Evolutionary conservation across 2,113 vertebrate species (phyloP), one percentile per base, ranked within the genome.

Genomic region (Hypomesus transpacificus): DNA sequence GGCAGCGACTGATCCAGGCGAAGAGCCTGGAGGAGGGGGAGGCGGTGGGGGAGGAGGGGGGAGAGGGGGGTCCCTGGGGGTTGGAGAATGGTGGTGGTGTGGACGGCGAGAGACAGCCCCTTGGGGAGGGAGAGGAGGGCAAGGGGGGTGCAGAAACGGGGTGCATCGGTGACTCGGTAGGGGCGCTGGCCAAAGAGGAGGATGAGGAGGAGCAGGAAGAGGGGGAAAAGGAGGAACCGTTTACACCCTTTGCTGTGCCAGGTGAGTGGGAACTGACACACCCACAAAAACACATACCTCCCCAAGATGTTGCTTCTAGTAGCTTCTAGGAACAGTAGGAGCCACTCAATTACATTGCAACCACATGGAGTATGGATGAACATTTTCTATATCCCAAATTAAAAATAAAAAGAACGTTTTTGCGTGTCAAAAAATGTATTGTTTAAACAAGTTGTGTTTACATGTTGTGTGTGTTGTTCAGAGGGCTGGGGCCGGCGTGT

Each of bases 1-100:
- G 90, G 68, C 92, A 93, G 83, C 89, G 90, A 73, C 82, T 92
- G 81, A 91, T 92, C 58, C 81, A 79, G 8, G 77, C 84, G 65
- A 84, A 75, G 46, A 79, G 82, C 64, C 79, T 72, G 6, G 88
- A 88, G 75, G 87, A 89, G 14, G 86, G 77, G 9, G 78, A 28
- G 0, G 79, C 74, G 14, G 71, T 66, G 21, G 84, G 34, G 46
- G 82, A 79, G 75, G 87, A 83, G 31, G 77, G 69, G 3, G 62
- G 73, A 8, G 68, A 65, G 2, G 77, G 80, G 14, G 75, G 66
- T 3, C 22, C 69, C 1, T 88, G 86, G 87, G 75, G 77, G 52
- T 79, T 81, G 71, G 91, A 91, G 82, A 90, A 86, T 8, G 84
- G 90, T 18, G 72, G 77, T 1, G 59, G 67, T 57, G 60, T 81